These are phyloP conservation scores for Sesamia nonagrioides DNA, from an alignment of 1,140 invertebrate species.

Conservation along the genomic window DNA sequence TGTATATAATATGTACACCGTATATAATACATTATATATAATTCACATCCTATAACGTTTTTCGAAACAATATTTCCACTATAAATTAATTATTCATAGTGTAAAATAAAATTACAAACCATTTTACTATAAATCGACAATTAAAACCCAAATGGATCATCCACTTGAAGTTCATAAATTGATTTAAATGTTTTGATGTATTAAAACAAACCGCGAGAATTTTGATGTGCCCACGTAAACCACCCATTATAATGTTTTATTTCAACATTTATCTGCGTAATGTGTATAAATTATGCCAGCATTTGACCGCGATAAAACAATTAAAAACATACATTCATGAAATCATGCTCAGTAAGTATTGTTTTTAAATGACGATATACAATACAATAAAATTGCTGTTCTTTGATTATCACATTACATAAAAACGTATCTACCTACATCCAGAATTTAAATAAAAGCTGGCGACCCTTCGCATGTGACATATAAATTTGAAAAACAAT, in stretches of 20 bases:
- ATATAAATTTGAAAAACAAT: not conserved
- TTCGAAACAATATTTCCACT: too few species aligned
- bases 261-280: slow-evolving; percentile 25
- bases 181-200: slow-evolving; percentile 6
- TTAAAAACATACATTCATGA: slow-evolving; percentile 20
- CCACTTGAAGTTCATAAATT: not conserved
- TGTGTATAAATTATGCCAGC: not conserved
- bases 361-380: slow-evolving; percentile 5
- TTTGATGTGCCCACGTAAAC: slow-evolving; percentile 9
- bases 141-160: not conserved
- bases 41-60: too few species aligned
- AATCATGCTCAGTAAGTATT: not conserved
- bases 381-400: not conserved
- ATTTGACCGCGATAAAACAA: slow-evolving; percentile 29
- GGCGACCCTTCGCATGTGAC: not conserved
- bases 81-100: not conserved
- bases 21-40: too few species aligned
- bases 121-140: not conserved
- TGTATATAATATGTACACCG: too few species aligned
- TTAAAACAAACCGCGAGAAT: not conserved
- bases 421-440: not conserved
- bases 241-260: not conserved
- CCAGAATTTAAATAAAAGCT: not conserved
- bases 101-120: not conserved
- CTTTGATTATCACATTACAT: slow-evolving; percentile 3